Evolutionary conservation across 2,888 invertebrate genomes (phyloP).

Genomic region (Troilus luridus): DNA sequence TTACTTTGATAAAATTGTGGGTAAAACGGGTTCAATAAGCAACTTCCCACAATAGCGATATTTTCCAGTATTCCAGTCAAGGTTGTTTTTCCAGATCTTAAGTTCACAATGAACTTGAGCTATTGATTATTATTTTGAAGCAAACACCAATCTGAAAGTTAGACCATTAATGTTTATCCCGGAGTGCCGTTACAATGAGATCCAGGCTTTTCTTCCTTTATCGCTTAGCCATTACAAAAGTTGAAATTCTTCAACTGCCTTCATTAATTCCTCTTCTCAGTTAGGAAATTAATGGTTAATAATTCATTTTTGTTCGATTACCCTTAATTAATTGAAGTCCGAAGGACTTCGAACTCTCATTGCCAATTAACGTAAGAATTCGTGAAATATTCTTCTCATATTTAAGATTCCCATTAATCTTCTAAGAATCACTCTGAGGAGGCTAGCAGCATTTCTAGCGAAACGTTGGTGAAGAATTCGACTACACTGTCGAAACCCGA

Average conservation of each 20-base stretch:
- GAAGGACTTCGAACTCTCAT: neutral
- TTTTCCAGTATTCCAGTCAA: neutral
- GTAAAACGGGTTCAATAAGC: neutral
- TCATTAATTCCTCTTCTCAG: neutral
- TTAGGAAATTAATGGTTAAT: neutral
- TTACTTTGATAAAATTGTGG: neutral
- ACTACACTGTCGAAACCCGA: too few species aligned
- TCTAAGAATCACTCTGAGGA: too few species aligned
- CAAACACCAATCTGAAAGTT: neutral
- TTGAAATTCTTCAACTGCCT: neutral
- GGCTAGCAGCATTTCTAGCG: too few species aligned
- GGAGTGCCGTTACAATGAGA: neutral
- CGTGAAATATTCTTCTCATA: neutral
- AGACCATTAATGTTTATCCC: constrained; percentile 1
- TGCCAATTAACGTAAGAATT: neutral
- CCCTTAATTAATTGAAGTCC: neutral
- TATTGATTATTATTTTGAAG: neutral
- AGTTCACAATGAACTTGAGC: neutral
- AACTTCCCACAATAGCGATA: neutral
- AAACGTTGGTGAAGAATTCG: too few species aligned
- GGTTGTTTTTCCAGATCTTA: neutral
- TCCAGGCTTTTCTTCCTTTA: neutral
- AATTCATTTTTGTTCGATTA: neutral
- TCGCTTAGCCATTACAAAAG: neutral
- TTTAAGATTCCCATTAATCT: too few species aligned